Percentiles rank a stretch among this genome's conserved stretches.
These are phyloP conservation scores for Drosophila nigromelanica DNA, from an alignment of 1,140 invertebrate species.

Conservation along the genomic window DNA sequence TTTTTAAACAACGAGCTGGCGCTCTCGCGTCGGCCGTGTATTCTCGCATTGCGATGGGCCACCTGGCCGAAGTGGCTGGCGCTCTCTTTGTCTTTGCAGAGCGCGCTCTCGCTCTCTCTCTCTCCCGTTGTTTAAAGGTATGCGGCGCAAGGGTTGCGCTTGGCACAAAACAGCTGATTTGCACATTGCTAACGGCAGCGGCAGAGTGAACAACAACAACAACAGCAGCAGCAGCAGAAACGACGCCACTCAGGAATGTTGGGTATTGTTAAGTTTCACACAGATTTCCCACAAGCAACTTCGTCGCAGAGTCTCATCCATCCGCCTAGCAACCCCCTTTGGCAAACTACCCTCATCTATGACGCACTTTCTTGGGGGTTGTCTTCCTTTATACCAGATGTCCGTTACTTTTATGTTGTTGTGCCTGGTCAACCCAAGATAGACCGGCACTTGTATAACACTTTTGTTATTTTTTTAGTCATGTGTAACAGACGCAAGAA, in stretches of 20 bases:
- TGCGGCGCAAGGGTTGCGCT: slow-evolving; percentile 47
- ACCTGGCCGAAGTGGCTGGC: slow-evolving; percentile 5
- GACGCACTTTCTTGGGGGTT: slow-evolving; percentile 50
- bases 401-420: slow-evolving; percentile 14
- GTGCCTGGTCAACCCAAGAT: slow-evolving; percentile 13
- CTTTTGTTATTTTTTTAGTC: background rate
- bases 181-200: slow-evolving; percentile 31
- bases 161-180: slow-evolving; percentile 65
- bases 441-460: slow-evolving; percentile 55
- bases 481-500: slow-evolving; percentile 34
- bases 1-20: slow-evolving; percentile 22
- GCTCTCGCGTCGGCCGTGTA: slow-evolving; percentile 13
- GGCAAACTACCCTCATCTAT: slow-evolving; percentile 38
- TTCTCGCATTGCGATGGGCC: slow-evolving; percentile 16
- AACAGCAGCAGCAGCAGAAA: slow-evolving; percentile 15
- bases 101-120: slow-evolving; percentile 35
- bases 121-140: slow-evolving; percentile 29
- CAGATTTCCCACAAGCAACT: slow-evolving; percentile 35
- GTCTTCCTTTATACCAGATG: slow-evolving; percentile 24
- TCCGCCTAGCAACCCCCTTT: slow-evolving; percentile 40
- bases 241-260: slow-evolving; percentile 28
- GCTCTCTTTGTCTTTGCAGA: slow-evolving; percentile 38
- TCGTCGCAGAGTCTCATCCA: slow-evolving; percentile 2
- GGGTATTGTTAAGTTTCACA: slow-evolving; percentile 27
- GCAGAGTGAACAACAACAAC: slow-evolving; percentile 19